Evolutionary conservation across 2,113 vertebrate species (phyloP).

Genomic region (Clarias batrachus): DNA sequence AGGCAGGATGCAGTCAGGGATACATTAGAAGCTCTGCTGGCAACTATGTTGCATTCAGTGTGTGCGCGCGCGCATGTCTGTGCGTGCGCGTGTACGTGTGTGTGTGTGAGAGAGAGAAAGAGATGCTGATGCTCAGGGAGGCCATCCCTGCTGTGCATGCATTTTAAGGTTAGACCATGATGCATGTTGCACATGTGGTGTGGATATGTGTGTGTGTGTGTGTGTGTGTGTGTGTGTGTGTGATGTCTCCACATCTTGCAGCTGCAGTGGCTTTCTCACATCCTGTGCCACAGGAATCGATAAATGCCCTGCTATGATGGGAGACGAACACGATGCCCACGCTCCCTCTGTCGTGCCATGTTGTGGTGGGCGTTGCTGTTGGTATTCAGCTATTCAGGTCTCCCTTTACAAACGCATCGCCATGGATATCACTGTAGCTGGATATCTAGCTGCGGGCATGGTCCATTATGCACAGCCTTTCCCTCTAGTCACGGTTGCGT

Average conservation of each 20-base stretch:
- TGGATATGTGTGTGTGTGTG: conserved; percentile 24
- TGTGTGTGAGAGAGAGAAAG: neutral
- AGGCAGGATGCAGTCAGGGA: conserved; percentile 35
- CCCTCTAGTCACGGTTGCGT: conserved; percentile 4
- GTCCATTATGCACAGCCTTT: neutral
- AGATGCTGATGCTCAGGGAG: neutral
- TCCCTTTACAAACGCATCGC: conserved; percentile 16
- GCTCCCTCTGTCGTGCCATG: conserved; percentile 21
- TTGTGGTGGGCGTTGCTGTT: conserved; percentile 42
- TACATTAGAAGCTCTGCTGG: conserved; percentile 35
- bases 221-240: conserved; percentile 17
- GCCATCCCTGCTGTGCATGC: conserved; percentile 11
- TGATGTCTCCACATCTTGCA: conserved; percentile 1
- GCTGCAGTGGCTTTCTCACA: neutral
- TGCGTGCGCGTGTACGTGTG: neutral
- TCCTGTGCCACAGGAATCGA: neutral
- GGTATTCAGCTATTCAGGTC: conserved; percentile 9
- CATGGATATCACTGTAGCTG: conserved; percentile 1
- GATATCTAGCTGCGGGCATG: neutral
- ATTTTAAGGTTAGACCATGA: conserved; percentile 16
- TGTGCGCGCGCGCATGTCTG: neutral
- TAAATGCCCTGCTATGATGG: conserved; percentile 1
- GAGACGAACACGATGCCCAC: conserved; percentile 14
- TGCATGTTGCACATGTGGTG: neutral
- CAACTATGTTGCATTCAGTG: neutral